Conservation (phyloP, 2,113 vertebrate species). For the Acanthisitta chloris region DNA sequence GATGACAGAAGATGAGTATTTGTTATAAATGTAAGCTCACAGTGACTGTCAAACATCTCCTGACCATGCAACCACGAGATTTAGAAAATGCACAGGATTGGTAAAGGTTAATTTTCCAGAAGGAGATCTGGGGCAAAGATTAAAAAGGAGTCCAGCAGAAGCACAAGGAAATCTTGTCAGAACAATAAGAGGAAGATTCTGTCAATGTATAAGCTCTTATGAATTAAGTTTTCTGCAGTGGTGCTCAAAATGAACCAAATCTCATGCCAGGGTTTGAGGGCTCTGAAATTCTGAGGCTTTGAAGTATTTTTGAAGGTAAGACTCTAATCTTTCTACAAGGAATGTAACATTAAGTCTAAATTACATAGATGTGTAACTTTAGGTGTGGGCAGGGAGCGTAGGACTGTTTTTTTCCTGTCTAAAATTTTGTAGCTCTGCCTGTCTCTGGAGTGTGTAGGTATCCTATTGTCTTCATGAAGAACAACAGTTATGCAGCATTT, state of each 20-base stretch:
- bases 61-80: neutral
- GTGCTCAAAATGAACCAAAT: neutral
- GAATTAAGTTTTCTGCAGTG: neutral
- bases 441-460: neutral
- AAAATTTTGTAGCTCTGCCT: neutral
- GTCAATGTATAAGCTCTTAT: neutral
- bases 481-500: neutral
- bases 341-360: neutral
- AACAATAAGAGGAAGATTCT: neutral
- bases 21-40: neutral
- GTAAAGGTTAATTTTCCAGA: neutral
- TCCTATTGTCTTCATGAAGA: neutral
- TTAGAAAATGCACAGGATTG: neutral
- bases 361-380: neutral
- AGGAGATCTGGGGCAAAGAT: neutral
- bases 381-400: neutral
- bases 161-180: neutral
- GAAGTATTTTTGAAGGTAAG: neutral
- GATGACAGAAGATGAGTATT: neutral
- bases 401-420: neutral
- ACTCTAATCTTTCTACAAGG: neutral
- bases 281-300: neutral
- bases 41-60: neutral
- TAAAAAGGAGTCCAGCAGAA: neutral
- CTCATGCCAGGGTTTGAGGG: neutral